Evolutionary conservation across 2,888 invertebrate species (phyloP).

Genomic region (Agrilus biguttatus): DNA sequence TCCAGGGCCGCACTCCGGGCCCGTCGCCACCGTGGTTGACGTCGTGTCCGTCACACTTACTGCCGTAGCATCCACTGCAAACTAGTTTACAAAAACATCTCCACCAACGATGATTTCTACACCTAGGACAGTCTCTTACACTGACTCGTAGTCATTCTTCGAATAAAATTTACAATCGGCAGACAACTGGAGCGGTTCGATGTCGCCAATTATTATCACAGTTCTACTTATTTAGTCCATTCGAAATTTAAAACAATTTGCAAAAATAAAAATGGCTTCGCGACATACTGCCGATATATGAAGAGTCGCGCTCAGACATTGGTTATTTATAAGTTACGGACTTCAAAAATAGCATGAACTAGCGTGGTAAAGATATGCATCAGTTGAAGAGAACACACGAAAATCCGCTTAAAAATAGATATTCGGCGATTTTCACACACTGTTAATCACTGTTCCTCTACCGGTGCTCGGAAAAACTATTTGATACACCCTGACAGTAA

Average conservation of each 20-base stretch:
- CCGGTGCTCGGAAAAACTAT: constrained; percentile 31
- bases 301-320: constrained; percentile 22
- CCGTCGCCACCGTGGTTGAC: constrained; percentile 34
- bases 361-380: constrained; percentile 27
- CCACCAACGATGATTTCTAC: neutral
- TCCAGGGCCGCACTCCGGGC: constrained; percentile 41
- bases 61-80: constrained; percentile 14
- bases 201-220: constrained; percentile 3
- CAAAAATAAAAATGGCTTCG: constrained; percentile 27
- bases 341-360: constrained; percentile 29
- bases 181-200: neutral
- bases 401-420: constrained; percentile 33
- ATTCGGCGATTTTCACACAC: constrained; percentile 24
- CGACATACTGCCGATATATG: constrained; percentile 24
- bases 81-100: neutral
- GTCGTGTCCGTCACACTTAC: constrained; percentile 20
- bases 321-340: constrained; percentile 30
- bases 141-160: constrained; percentile 8
- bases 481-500: constrained; percentile 30
- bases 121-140: constrained; percentile 6
- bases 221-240: constrained; percentile 7
- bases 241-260: constrained; percentile 13
- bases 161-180: constrained; percentile 2
- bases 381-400: constrained; percentile 27
- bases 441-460: constrained; percentile 26